These are phyloP conservation scores for Drosophila bocki DNA, from an alignment of 1,140 invertebrate genomes.

Conservation along the genomic window DNA sequence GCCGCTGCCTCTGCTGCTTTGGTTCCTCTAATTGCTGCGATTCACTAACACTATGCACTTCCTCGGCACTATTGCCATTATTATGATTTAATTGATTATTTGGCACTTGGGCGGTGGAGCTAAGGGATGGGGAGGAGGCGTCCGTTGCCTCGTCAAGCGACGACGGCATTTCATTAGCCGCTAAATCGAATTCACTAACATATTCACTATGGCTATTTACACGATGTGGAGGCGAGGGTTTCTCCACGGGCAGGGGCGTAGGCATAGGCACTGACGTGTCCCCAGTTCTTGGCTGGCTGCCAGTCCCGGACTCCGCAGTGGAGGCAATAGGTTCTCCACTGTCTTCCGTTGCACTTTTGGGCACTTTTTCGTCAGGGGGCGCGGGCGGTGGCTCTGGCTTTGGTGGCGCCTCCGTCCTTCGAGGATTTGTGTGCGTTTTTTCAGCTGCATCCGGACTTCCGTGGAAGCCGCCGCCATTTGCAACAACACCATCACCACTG, in stretches of 20 bases:
- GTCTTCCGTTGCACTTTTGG: slow-evolving; percentile 3
- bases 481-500: slow-evolving; percentile 4
- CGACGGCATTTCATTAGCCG: slow-evolving; percentile 29
- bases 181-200: slow-evolving; percentile 55
- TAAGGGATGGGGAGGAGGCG: slow-evolving; percentile 14
- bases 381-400: slow-evolving; percentile 24
- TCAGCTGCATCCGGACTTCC: slow-evolving; percentile 7
- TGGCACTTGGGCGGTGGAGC: slow-evolving; percentile 64
- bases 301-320: slow-evolving; percentile 30
- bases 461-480: slow-evolving; percentile 6
- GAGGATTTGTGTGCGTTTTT: neutral
- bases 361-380: slow-evolving; percentile 14
- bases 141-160: slow-evolving; percentile 1
- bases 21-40: slow-evolving; percentile 42
- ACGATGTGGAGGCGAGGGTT: slow-evolving; percentile 14
- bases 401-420: slow-evolving; percentile 21
- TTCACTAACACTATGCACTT: slow-evolving; percentile 53
- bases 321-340: slow-evolving; percentile 14
- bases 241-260: slow-evolving; percentile 14
- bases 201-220: slow-evolving; percentile 69
- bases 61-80: slow-evolving; percentile 29
- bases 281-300: slow-evolving; percentile 53
- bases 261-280: slow-evolving; percentile 69
- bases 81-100: slow-evolving; percentile 71
- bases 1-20: slow-evolving; percentile 18